Percentiles rank a stretch among this genome's conserved stretches.
Conservation (phyloP, 2,113 vertebrate genomes). For the Phocoena sinus region DNA sequence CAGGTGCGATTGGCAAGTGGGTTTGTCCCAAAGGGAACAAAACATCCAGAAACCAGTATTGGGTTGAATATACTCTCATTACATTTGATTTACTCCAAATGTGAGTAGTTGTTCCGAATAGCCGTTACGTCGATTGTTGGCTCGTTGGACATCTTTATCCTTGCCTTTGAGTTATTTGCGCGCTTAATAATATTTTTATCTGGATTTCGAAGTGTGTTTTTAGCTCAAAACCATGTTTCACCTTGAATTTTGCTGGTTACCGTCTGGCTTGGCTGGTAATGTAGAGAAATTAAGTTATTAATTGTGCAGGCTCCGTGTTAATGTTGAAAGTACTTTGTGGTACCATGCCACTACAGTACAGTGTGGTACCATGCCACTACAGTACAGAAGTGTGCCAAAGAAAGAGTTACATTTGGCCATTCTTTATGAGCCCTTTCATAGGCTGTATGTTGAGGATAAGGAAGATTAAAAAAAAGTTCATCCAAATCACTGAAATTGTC, state of each 20-base stretch:
- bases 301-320: background rate
- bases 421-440: background rate
- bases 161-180: background rate
- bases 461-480: background rate
- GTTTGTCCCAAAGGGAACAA: background rate
- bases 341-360: background rate
- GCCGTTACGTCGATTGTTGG: background rate
- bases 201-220: background rate
- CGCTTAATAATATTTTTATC: background rate
- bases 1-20: background rate
- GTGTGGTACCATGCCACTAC: background rate
- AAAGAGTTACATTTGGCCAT: background rate
- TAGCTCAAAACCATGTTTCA: background rate
- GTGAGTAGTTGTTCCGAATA: background rate
- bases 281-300: background rate
- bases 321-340: background rate
- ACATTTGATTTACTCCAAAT: background rate
- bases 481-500: background rate
- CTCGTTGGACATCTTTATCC: background rate
- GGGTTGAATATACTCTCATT: background rate
- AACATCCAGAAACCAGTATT: background rate
- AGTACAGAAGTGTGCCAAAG: background rate
- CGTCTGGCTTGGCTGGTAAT: background rate
- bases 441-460: background rate
- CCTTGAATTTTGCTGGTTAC: background rate